Base-by-base conservation (phyloP, 2,888 invertebrate species). In the Acronicta leporina region DNA sequence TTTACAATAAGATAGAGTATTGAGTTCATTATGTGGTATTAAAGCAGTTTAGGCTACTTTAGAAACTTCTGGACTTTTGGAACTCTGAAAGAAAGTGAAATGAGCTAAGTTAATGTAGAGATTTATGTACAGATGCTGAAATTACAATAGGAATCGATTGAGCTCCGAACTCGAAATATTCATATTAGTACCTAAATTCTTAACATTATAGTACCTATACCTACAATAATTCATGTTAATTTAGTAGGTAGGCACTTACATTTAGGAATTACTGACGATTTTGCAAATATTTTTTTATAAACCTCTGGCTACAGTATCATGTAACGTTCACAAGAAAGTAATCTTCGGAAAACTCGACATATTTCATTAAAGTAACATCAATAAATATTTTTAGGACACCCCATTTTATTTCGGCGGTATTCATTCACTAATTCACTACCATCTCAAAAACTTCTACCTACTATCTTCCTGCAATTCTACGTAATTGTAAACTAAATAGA, bases 401-500 rank as follows among this genome's bases (percentile, higher is more conserved):
- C 9, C 33, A 40, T 48, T 20, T 20, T 20, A 20, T 20, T 57
- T 20, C 13, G 25, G 38, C 30, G 54, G 54, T 53, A 15, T 47
- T 43, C 38, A 54, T 45, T 53, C 45, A 53, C 44, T 8, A n/a
- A 25, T 43, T n/a, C 6, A 5, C 42, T 50, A 42, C 27, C 27
- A 62, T 35, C 27, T 20, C n/a, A 20, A 15, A 30, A 47, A 43
- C 11, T 44, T 70, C 53, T 20, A 14, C 14, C 41, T n/a, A 45
- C 27, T 53, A 42, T 42, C 44, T 45, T 45, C 49, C 43, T 48
- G 15, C 27, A 45, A 10, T 10, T 43, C 2, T 20, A 16, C 30
- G 42, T 53, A 41, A 42, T 5, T 45, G 41, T 52, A 45, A 43
- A 53, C 25, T 60, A 43, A 30, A 33, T 55, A n/a, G 44, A 42